phyloP scores from a whole-genome alignment of 2,797 vertebrate species.

The Etheostoma nigrum region DNA sequence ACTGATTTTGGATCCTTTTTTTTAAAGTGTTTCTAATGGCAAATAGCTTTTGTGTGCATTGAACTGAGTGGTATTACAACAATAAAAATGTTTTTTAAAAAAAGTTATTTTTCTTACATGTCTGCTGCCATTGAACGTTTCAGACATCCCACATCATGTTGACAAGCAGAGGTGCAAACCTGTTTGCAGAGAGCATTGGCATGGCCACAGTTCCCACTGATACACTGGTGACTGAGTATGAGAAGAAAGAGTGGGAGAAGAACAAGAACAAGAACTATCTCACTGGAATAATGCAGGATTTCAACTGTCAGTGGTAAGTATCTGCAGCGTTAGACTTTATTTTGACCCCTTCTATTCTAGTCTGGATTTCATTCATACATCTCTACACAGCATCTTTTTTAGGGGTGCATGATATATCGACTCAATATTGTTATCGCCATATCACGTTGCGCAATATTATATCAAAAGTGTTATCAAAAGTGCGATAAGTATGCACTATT shows the following conservation, averaged over 20 bases:
- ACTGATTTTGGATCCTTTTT: neutral
- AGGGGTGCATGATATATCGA: too few relatives aligned
- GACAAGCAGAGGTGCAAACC: slow-evolving; percentile 82
- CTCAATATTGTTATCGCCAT: too few relatives aligned
- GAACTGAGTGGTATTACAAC: neutral
- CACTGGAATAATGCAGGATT: slow-evolving; percentile 77
- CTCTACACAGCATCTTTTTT: neutral
- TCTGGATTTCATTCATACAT: neutral
- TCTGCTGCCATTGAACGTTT: slow-evolving; percentile 32
- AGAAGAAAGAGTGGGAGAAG: slow-evolving; percentile 81
- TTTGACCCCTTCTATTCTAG: neutral
- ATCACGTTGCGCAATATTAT: too few relatives aligned
- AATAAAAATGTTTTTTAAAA: neutral
- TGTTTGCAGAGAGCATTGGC: slow-evolving; percentile 84
- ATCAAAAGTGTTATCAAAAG: too few relatives aligned
- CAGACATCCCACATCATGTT: slow-evolving; percentile 84
- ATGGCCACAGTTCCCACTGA: slow-evolving; percentile 70
- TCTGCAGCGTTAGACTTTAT: neutral
- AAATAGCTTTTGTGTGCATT: neutral
- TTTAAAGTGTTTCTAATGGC: neutral
- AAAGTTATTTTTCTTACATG: slow-evolving; percentile 21
- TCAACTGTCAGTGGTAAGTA: slow-evolving; percentile 78
- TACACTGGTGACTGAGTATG: slow-evolving; percentile 77
- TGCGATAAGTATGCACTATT: too few relatives aligned
- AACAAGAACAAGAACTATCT: slow-evolving; percentile 76